A percentile compares a stretch with the other conserved stretches of the same genome.
Conservation (phyloP, 2,888 invertebrate genomes). For the Norana najaformis region DNA sequence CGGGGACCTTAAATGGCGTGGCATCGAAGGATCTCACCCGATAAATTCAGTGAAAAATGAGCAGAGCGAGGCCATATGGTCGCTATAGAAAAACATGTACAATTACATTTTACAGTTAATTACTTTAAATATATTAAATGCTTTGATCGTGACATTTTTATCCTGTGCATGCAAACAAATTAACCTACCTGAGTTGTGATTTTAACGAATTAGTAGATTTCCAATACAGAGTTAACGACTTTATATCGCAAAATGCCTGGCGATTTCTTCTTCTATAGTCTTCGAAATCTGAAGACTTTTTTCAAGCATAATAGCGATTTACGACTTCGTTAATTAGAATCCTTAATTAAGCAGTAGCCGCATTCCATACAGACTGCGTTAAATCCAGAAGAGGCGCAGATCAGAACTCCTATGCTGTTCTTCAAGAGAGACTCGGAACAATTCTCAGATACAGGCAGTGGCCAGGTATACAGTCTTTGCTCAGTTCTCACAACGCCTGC, state of each 20-base stretch:
- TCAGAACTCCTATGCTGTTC: background rate
- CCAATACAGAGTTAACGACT: background rate
- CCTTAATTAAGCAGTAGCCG: too few species aligned
- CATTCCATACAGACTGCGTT: background rate
- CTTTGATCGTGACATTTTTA: too few species aligned
- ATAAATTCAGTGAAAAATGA: too few species aligned
- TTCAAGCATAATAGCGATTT: background rate
- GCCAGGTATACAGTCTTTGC: background rate
- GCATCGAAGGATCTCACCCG: too few species aligned
- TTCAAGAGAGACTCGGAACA: too few species aligned
- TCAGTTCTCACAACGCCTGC: background rate
- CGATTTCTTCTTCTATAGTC: background rate
- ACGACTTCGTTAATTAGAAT: background rate
- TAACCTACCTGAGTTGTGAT: slow-evolving; percentile 13
- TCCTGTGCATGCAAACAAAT: background rate
- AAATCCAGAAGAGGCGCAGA: background rate
- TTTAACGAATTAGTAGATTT: background rate
- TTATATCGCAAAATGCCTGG: background rate
- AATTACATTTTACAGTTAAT: too few species aligned
- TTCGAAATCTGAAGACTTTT: background rate
- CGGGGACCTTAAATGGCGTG: too few species aligned
- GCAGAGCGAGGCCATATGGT: too few species aligned
- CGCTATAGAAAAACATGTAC: too few species aligned
- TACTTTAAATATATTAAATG: too few species aligned
- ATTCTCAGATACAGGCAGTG: background rate